Evolutionary conservation across 2,888 invertebrate species (phyloP), one percentile per base, ranked within the genome.

Genomic region (Macrosoma leucophasiata): DNA sequence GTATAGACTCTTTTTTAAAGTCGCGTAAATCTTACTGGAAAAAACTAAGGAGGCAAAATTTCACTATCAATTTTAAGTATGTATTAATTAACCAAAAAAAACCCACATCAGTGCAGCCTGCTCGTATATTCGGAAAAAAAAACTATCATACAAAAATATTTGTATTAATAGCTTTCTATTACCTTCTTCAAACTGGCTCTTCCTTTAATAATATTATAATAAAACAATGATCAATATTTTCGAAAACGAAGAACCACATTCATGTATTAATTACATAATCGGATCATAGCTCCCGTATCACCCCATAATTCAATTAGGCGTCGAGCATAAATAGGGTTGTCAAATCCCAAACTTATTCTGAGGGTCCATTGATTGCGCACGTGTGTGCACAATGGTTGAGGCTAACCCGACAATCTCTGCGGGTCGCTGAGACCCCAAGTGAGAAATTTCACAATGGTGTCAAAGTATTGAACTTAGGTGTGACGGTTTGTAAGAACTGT

Each of bases 261-360:
- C 26, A 30, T 18, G 30, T 23, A 32, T 53, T 58, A 62, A 65
- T 63, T 53, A 62, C 43, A 54, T 55, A 62, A 72, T 62, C 52
- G 58, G 62, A 63, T 67, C 58, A 55, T 41, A 41, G 37, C 52
- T 55, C 55, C 50, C 55, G 63, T 68, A 68, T 62, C 62, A 66
- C 58, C 58, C 65, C 63, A 68, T 79, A 81, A 82, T 82, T 82
- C 72, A 81, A 82, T 82, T 81, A 81, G 68, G 61, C 58, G 59
- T 52, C 49, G 50, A 63, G 58, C 67, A 72, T 66, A 75, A 76
- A 77, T 74, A 66, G 71, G 62, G 63, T 65, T 73, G 77, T 72
- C 72, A 71, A 61, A 62, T 60, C 61, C 53, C 53, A 62, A 60
- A 62, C n/a, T 57, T 54, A 53, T 59, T 56, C 57, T 66, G 63